Evolutionary conservation across 2,797 vertebrate genomes (phyloP).

Genomic region (Lagodon rhomboides): DNA sequence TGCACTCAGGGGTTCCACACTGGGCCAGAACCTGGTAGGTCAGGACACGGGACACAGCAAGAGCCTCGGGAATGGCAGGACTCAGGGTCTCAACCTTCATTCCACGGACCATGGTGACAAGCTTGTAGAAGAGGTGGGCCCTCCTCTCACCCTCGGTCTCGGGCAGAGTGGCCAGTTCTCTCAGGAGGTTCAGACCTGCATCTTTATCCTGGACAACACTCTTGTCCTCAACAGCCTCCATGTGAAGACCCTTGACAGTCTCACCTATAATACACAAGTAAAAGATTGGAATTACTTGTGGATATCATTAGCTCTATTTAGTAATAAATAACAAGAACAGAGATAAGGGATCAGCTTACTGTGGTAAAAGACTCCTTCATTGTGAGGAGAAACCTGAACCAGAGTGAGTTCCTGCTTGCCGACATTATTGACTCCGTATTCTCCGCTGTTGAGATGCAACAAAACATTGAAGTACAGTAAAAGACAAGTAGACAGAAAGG

Average conservation of each 20-base stretch:
- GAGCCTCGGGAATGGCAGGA: constrained; percentile 86
- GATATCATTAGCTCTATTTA: neutral
- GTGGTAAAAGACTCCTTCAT: constrained; percentile 89
- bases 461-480: neutral
- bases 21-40: constrained; percentile 83
- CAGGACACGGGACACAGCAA: constrained; percentile 80
- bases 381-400: constrained; percentile 86
- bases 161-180: constrained; percentile 86
- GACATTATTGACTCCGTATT: constrained; percentile 87
- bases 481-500: neutral
- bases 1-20: constrained; percentile 94
- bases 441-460: constrained; percentile 78
- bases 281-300: too few relatives aligned
- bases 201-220: constrained; percentile 83
- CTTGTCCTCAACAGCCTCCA: constrained; percentile 87
- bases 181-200: constrained; percentile 84
- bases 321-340: neutral
- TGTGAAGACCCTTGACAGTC: constrained; percentile 83
- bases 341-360: constrained; percentile 79
- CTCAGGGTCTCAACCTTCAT: constrained; percentile 86
- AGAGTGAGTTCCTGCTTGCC: constrained; percentile 92
- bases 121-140: constrained; percentile 89
- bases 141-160: constrained; percentile 87
- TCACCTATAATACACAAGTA: constrained; percentile 75
- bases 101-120: constrained; percentile 89